Evolutionary conservation across 2,888 invertebrate species (phyloP), one percentile per base, ranked within the genome.

Genomic region (Lepidocyrtoides sp.): DNA sequence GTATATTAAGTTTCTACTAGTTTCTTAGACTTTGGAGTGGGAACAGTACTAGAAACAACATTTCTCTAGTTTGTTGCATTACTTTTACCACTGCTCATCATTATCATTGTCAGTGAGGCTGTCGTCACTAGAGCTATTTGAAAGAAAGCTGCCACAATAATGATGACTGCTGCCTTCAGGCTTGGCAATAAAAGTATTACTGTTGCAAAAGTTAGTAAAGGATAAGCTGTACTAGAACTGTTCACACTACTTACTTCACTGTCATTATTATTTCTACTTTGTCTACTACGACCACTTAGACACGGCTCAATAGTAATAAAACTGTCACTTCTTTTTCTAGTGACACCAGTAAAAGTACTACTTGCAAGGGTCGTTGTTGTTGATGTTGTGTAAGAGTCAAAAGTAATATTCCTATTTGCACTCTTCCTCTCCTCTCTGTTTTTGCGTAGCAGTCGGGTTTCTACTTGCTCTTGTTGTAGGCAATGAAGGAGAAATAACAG

Each of bases 231-330:
- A 29, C 29, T 17, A 36, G 41, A n/a, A n/a, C 36, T 36, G 36
- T 36, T 36, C 36, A 32, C 26, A 82, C 26, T 57, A 54, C 81
- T 72, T 72, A 72, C 83, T 83, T 72, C 60, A n/a, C 83, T 75
- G 72, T 89, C 89, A 89, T 88, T 88, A 88, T 82, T 83, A 77
- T 51, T 51, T 51, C 77, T 77, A 89, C 60, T 82, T 89, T 75
- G 89, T 89, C 82, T 81, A 77, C 12, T 26, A 81, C 41, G 44
- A 54, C 72, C 57, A 89, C 89, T 72, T 89, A 72, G 54, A 54
- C 82, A 81, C 60, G 79, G 20, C 66, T 89, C 75, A 66, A 23
- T 77, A 60, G 89, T 77, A 90, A 90, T 90, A 90, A 90, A 90
- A 90, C 48, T 79, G 90, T 90, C 90, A 66, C 83, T 79, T 77